Base-by-base conservation (phyloP, 64 coral and sea anemone species). In the Pachyseris speciosa region DNA sequence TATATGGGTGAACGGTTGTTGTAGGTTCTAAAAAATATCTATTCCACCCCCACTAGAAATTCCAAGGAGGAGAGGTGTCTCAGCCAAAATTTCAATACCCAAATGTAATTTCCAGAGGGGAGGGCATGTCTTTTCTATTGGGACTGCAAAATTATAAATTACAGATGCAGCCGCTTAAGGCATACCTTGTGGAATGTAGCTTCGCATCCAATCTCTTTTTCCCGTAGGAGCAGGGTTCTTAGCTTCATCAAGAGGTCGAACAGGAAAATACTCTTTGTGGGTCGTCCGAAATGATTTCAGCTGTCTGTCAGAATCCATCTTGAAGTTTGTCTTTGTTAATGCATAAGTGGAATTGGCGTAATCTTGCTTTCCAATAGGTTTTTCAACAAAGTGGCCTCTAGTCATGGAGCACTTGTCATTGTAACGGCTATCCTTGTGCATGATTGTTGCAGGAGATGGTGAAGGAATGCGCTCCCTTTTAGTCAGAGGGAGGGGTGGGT, bases 201-300 rank as follows among this genome's bases (percentile, higher is more conserved):
- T 98, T 89, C 69, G 83, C 96, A 98, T 98, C 92, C 92, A 89
- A 16, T 98, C 96, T 29, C 47, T 88, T 73, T 95, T 98, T 33
- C 93, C 85, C 55, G 78, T 93, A 51, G 64, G 28, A 45, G 95
- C 70, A 27, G 38, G 81, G 28, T 81, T 86, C 41, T 69, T 89
- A 13, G 93, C 96, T 59, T 95, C 90, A 57, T 85, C 60, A 66
- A 95, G 88, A 66, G 93, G 64, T 7, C 79, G 68, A 16, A 86
- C 93, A 80, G 96, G 96, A 88, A 89, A 98, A 64, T 95, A 98
- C 33, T 92, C 96, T 58, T 98, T 92, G 25, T 98, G 96, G 10
- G 96, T 98, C 16, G 96, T 98, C 38, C 92, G 76, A 53, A 98
- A 98, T 37, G 93, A 92, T 31, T 89, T 86, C 7, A 92, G 38